Evolutionary conservation across 2,113 vertebrate genomes (phyloP).

Genomic region (Syrmaticus mikado): DNA sequence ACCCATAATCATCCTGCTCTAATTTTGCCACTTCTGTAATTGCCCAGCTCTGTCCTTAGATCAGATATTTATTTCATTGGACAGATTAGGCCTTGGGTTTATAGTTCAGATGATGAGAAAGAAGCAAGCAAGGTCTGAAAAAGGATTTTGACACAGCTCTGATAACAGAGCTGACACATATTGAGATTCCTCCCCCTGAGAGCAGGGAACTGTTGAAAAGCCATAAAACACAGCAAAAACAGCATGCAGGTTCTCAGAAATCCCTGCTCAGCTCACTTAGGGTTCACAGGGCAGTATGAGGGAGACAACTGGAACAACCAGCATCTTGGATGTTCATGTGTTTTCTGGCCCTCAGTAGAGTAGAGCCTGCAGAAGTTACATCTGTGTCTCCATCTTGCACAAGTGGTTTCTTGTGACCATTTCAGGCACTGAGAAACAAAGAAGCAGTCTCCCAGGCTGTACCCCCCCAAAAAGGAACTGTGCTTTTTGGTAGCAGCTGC

Average conservation of each 20-base stretch:
- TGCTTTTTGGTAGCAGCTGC: background rate
- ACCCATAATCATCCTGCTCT: background rate
- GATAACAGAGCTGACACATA: background rate
- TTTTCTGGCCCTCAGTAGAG: background rate
- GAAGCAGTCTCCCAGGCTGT: background rate
- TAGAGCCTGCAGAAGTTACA: background rate
- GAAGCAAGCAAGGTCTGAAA: background rate
- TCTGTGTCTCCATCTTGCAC: background rate
- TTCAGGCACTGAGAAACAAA: background rate
- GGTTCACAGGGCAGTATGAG: background rate
- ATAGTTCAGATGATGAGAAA: background rate
- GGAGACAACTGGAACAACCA: background rate
- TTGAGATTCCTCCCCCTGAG: background rate
- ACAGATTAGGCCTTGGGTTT: background rate
- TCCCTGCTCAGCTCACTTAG: background rate
- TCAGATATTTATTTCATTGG: background rate
- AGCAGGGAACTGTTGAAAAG: background rate
- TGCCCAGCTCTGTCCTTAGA: background rate
- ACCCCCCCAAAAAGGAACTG: background rate
- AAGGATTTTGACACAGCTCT: background rate
- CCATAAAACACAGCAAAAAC: background rate
- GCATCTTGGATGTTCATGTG: accelerated
- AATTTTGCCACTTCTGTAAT: background rate
- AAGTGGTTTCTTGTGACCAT: background rate
- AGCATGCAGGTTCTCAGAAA: background rate